Evolutionary conservation across 1,140 invertebrate species (phyloP).

Genomic region (Anthonomus grandis): DNA sequence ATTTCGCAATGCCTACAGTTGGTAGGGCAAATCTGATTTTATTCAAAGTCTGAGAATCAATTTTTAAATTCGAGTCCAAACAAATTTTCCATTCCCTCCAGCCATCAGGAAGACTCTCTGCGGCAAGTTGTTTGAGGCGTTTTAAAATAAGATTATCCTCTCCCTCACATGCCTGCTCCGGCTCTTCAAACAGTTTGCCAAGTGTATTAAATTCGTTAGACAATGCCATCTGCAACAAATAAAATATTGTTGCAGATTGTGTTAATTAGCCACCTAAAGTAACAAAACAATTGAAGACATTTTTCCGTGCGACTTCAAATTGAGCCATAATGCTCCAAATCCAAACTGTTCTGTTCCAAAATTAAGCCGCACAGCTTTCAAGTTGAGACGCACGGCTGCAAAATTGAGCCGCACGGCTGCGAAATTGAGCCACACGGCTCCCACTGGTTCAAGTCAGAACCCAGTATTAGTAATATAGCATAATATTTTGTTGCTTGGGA

Average conservation of each 20-base stretch:
- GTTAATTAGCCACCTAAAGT: background rate
- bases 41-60: background rate
- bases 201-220: background rate
- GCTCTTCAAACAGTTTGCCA: background rate
- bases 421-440: background rate
- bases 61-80: background rate
- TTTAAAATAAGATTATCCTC: background rate
- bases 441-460: no score
- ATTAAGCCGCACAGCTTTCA: background rate
- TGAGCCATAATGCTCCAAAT: background rate
- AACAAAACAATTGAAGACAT: background rate
- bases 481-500: no score
- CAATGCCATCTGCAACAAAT: background rate
- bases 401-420: background rate
- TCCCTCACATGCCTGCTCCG: background rate
- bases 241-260: background rate
- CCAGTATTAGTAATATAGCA: no score
- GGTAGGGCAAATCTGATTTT: background rate
- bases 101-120: background rate
- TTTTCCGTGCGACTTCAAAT: background rate
- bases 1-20: no score
- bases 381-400: no score
- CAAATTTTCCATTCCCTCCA: background rate
- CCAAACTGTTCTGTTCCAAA: no score
- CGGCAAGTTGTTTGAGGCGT: background rate